Evolutionary conservation across 2,797 vertebrate genomes (phyloP).

Genomic region (Brachymystax lenok): DNA sequence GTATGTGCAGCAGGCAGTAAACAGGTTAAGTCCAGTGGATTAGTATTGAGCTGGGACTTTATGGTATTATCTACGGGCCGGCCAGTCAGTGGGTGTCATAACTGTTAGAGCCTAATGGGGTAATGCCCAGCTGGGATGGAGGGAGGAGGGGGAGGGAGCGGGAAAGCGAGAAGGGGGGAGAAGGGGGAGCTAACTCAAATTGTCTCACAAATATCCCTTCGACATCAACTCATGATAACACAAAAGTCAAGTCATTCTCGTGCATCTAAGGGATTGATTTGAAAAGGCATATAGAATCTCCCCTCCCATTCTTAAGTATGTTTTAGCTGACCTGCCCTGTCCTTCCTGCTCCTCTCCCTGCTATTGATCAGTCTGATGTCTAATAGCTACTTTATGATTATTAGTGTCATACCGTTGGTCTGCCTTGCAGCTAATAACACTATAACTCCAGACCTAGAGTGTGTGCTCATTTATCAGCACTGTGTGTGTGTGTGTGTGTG

Average conservation of each 20-base stretch:
- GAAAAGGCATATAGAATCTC: background rate
- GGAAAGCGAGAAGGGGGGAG: too few species aligned
- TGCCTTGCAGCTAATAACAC: conserved; percentile 8
- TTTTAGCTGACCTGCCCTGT: background rate
- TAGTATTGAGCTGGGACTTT: conserved; percentile 91
- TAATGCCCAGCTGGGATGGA: conserved; percentile 85
- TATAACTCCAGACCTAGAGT: background rate
- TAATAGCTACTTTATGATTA: conserved; percentile 12
- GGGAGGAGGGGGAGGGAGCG: conserved; percentile 26
- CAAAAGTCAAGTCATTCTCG: background rate
- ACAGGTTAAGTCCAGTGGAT: conserved; percentile 91
- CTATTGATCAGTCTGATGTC: conserved; percentile 4
- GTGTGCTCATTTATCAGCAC: background rate
- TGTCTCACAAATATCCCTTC: background rate
- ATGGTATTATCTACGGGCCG: conserved; percentile 87
- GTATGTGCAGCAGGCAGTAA: conserved; percentile 86
- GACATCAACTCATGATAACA: background rate
- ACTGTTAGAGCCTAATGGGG: conserved; percentile 88
- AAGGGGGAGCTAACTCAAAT: too few species aligned
- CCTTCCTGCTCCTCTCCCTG: background rate
- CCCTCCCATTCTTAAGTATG: background rate
- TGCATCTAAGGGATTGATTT: background rate
- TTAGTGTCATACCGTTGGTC: conserved; percentile 13
- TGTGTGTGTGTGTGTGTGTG: conserved; percentile 8
- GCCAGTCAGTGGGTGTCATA: conserved; percentile 89